Conservation (phyloP, 2,888 invertebrate genomes). For the Epinotia ramella region DNA sequence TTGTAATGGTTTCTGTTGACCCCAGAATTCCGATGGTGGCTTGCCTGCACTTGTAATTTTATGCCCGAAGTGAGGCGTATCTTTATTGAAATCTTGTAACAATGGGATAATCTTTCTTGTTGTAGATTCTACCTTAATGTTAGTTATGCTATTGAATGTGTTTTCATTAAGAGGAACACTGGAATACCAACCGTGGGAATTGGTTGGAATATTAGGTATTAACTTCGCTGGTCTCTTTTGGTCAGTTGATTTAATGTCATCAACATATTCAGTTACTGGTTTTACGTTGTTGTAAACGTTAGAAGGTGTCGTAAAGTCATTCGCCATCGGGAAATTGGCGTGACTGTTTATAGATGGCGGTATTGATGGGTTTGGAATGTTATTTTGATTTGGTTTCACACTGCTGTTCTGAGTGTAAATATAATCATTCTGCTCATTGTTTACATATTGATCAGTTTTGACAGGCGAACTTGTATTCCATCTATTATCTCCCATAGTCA, state of each 20-base stretch:
- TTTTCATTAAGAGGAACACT: slow-evolving; percentile 67
- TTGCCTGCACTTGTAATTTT: slow-evolving; percentile 74
- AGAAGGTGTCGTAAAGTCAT: slow-evolving; percentile 59
- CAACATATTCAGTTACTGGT: slow-evolving; percentile 62
- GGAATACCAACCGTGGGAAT: slow-evolving; percentile 82
- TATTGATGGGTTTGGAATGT: slow-evolving; percentile 52
- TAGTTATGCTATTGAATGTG: slow-evolving; percentile 65
- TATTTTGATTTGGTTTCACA: slow-evolving; percentile 48
- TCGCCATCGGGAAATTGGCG: slow-evolving; percentile 80
- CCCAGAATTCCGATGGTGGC: slow-evolving; percentile 75
- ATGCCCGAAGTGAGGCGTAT: slow-evolving; percentile 72
- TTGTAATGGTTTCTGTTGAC: slow-evolving; percentile 52
- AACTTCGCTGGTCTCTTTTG: slow-evolving; percentile 69
- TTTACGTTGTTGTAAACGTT: slow-evolving; percentile 54
- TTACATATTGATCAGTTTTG: slow-evolving; percentile 29
- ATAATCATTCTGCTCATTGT: slow-evolving; percentile 33
- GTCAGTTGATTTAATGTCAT: slow-evolving; percentile 58
- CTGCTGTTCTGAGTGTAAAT: slow-evolving; percentile 50
- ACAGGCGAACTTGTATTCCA: slow-evolving; percentile 70
- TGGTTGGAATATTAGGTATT: slow-evolving; percentile 74
- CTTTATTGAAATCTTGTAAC: slow-evolving; percentile 65
- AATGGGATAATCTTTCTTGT: slow-evolving; percentile 78
- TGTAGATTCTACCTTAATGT: slow-evolving; percentile 71
- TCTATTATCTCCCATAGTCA: slow-evolving; percentile 67
- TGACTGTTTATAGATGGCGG: slow-evolving; percentile 73